Evolutionary conservation across 2,797 vertebrate genomes (phyloP), one percentile per base, ranked within the genome.

Genomic region (Trachops cirrhosus): DNA sequence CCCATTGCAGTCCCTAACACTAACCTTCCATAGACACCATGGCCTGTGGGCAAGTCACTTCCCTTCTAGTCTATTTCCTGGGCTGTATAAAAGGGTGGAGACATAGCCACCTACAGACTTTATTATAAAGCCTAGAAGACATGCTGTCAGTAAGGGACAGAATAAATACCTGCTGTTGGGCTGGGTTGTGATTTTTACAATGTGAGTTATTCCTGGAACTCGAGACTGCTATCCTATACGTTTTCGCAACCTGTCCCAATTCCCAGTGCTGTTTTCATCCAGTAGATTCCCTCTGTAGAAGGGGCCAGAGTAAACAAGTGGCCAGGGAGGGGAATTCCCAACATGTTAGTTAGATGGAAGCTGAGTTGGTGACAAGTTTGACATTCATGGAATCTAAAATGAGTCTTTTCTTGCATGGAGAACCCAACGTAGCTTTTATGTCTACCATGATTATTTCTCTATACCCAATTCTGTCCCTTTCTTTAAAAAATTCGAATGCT

Each of bases 401-500:
- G 29, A 57, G 3, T 22, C 21, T 62, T 85, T 46, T 29, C 26
- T 41, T 22, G 71, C 34, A 26, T 39, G 2, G 18, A 59, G 32
- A 83, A 16, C 19, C 11, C 19, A 14, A 46, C 2, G 5, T 16
- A 68, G 71, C 34, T 46, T 77, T 71, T 39, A 50, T 9, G 18
- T 11, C 19, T 15, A 4, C 10, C 19, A 29, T 39, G 80, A 54
- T 54, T 37, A 41, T 83, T 73, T 21, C 5, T 59, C 18, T n/a
- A 44, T 3, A 79, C n/a, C 34, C 8, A 74, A 29, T 29, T n/a
- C 19, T 73, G 15, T 5, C 9, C n/a, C 29, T 54, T 52, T 32
- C 50, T 85, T 96, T 83, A 32, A 68, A 89, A 73, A 93, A 48
- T 59, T 71, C 15, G 71, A 68, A 71, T 59, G 26, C 7, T 59